These are phyloP conservation scores for Tetropium fuscum DNA, from an alignment of 2,888 invertebrate genomes.

Conservation along the genomic window DNA sequence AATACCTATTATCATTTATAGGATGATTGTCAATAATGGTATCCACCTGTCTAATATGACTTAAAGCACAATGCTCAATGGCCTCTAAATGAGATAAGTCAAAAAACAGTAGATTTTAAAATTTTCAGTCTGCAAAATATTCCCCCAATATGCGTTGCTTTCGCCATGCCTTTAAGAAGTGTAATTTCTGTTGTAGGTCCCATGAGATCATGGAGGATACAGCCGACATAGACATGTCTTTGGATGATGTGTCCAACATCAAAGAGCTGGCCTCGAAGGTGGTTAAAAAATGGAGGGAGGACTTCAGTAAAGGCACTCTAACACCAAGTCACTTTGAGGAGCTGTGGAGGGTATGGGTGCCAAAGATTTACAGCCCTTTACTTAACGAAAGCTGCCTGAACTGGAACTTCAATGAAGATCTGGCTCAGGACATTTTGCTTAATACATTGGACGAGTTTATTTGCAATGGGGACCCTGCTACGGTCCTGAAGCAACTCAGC, in stretches of 20 bases:
- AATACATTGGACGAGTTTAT: constrained; percentile 86
- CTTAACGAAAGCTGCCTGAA: constrained; percentile 77
- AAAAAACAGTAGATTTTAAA: too few species aligned
- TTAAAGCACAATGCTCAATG: too few species aligned
- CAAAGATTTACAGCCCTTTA: constrained; percentile 79
- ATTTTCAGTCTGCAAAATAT: too few species aligned
- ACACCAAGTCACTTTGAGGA: constrained; percentile 72
- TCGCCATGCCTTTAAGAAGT: too few species aligned
- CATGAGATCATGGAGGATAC: constrained; percentile 45
- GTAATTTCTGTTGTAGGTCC: constrained; percentile 33
- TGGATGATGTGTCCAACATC: constrained; percentile 30
- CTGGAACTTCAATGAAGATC: constrained; percentile 81
- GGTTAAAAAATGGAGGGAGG: constrained; percentile 35
- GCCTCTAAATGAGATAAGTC: too few species aligned
- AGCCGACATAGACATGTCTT: constrained; percentile 29
- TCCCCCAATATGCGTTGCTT: too few species aligned
- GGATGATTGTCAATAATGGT: too few species aligned
- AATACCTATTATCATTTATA: too few species aligned
- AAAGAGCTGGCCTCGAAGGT: constrained; percentile 35
- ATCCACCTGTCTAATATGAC: too few species aligned
- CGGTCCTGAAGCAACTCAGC: constrained; percentile 69
- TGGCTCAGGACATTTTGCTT: constrained; percentile 78
- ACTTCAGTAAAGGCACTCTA: constrained; percentile 31
- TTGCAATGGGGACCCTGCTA: constrained; percentile 70
- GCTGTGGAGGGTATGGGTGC: constrained; percentile 80